Conservation (phyloP, 1,140 invertebrate genomes). For the Bombus terrestris region DNA sequence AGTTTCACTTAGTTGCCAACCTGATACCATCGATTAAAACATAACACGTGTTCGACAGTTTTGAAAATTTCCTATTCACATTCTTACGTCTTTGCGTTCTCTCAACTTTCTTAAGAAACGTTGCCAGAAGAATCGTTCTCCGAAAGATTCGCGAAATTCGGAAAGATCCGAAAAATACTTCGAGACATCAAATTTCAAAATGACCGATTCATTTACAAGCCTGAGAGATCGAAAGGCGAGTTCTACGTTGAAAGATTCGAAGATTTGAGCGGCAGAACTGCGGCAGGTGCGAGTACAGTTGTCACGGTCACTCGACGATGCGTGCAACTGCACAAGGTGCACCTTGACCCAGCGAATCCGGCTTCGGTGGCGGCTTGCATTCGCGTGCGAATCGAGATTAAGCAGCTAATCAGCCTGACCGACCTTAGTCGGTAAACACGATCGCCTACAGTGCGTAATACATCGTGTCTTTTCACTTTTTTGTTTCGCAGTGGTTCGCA, state of each 20-base stretch:
- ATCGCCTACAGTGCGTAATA: constrained; percentile 28
- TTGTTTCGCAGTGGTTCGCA: too few relatives aligned
- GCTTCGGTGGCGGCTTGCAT: constrained; percentile 72
- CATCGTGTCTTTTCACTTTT: too few relatives aligned
- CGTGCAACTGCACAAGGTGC: constrained; percentile 61
- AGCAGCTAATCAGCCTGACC: constrained; percentile 67
- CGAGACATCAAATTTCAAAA: not conserved
- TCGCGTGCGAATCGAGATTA: constrained; percentile 82
- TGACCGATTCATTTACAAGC: too few relatives aligned
- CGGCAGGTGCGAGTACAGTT: constrained; percentile 10
- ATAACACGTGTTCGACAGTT: too few relatives aligned
- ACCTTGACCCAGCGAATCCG: constrained; percentile 78
- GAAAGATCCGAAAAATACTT: too few relatives aligned
- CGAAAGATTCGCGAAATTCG: too few relatives aligned
- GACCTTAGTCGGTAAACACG: constrained; percentile 67
- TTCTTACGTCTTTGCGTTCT: too few relatives aligned
- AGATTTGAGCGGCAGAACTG: not conserved
- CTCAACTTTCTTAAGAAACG: too few relatives aligned
- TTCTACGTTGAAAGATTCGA: not conserved
- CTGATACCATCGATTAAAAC: too few relatives aligned
- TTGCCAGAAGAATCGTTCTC: too few relatives aligned
- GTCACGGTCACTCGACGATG: constrained; percentile 22
- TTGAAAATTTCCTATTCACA: too few relatives aligned
- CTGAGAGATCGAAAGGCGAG: not conserved
- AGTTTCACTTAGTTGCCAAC: too few relatives aligned